These are phyloP conservation scores for Sebastes matsubarae DNA, from an alignment of 2,797 vertebrate genomes.

Conservation along the genomic window DNA sequence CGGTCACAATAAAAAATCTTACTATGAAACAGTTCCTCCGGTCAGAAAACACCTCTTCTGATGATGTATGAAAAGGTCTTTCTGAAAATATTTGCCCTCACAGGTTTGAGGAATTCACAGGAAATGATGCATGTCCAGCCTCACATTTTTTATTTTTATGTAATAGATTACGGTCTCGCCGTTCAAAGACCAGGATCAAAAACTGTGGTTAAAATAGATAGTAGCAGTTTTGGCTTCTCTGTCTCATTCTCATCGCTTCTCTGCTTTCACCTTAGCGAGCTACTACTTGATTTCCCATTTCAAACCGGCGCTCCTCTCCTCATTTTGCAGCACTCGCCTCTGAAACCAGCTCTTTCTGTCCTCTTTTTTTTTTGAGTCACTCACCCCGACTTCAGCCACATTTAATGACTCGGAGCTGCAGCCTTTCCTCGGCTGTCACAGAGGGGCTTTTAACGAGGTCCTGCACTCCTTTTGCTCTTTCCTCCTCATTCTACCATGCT, in stretches of 20 bases:
- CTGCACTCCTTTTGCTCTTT: slow-evolving; percentile 56
- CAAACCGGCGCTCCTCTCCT: background rate
- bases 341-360: slow-evolving; percentile 19
- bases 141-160: background rate
- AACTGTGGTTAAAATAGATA: background rate
- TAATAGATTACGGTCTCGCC: background rate
- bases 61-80: too few relatives aligned
- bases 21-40: too few relatives aligned
- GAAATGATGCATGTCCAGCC: background rate
- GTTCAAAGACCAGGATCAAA: background rate
- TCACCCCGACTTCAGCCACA: slow-evolving; percentile 41
- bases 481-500: slow-evolving; percentile 49
- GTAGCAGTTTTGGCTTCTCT: background rate
- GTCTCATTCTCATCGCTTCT: background rate
- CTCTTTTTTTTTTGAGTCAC: slow-evolving; percentile 11
- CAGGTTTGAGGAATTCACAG: background rate
- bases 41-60: too few relatives aligned
- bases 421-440: slow-evolving; percentile 65
- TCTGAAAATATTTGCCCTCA: background rate
- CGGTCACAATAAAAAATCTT: too few relatives aligned
- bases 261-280: background rate
- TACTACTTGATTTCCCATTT: background rate
- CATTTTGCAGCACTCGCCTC: slow-evolving; percentile 2
- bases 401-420: slow-evolving; percentile 65
- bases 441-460: slow-evolving; percentile 69